These are phyloP conservation scores for Limnephilus lunatus DNA, from an alignment of 2,888 invertebrate species.

Conservation along the genomic window DNA sequence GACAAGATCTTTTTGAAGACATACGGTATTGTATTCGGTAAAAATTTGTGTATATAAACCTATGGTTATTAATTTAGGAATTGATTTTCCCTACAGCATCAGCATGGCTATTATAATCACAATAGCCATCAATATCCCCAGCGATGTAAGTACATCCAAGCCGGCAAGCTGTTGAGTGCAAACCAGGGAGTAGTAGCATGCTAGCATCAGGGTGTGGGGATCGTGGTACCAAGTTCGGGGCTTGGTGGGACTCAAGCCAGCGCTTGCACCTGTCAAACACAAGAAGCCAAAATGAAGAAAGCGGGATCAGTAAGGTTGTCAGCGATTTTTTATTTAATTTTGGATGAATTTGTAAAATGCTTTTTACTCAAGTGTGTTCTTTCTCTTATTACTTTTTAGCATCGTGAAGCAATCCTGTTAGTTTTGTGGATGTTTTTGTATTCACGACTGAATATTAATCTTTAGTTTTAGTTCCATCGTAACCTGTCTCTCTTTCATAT, in stretches of 20 bases:
- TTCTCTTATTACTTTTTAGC: not conserved
- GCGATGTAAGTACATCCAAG: conserved; percentile 85
- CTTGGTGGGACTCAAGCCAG: conserved; percentile 61
- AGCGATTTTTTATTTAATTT: conserved; percentile 65
- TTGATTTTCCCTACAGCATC: conserved; percentile 73
- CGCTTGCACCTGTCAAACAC: conserved; percentile 73
- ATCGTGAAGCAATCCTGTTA: not conserved
- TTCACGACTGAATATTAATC: not conserved
- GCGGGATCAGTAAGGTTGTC: conserved; percentile 64
- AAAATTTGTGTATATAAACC: not conserved
- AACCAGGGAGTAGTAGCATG: conserved; percentile 87
- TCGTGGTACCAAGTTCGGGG: conserved; percentile 78
- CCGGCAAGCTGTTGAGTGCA: conserved; percentile 84
- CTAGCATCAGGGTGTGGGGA: conserved; percentile 83
- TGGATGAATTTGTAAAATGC: not conserved
- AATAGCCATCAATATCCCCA: conserved; percentile 86
- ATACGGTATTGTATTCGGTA: not conserved
- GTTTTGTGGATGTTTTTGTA: not conserved
- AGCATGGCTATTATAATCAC: conserved; percentile 84
- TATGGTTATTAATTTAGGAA: not conserved
- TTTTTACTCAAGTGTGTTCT: not conserved
- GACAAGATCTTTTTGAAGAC: not conserved
- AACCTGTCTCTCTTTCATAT: not conserved
- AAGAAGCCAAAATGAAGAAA: conserved; percentile 49
- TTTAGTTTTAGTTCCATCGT: not conserved